Percentiles rank a stretch among this genome's conserved stretches.
Evolutionary conservation across 2,797 vertebrate genomes (phyloP).

Genomic region (Coracias cyanogaster): DNA sequence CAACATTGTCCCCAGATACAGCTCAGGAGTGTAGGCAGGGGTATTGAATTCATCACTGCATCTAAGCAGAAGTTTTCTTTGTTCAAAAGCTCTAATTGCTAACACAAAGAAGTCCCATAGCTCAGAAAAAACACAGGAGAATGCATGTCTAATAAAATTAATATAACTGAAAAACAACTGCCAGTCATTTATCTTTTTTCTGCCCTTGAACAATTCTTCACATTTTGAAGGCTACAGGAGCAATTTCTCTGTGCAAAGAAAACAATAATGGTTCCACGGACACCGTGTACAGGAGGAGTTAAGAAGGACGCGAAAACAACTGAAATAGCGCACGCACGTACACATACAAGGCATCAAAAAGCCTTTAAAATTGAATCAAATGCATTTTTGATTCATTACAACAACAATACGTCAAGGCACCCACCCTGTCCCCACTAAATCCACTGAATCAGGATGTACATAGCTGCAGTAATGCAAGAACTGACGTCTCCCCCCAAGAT

Average conservation of each 20-base stretch:
- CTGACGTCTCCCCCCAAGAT: background rate
- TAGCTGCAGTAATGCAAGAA: background rate
- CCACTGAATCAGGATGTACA: background rate
- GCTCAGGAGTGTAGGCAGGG: background rate
- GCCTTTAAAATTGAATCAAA: constrained; percentile 7
- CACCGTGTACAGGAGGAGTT: background rate
- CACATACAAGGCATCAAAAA: background rate
- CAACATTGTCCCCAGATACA: background rate
- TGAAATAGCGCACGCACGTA: rapidly evolving
- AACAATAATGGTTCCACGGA: background rate
- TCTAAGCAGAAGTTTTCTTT: constrained; percentile 34
- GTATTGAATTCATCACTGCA: constrained; percentile 24
- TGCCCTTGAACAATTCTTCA: constrained; percentile 52
- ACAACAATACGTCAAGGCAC: background rate
- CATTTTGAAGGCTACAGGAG: constrained; percentile 22
- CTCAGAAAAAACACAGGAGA: constrained; percentile 21
- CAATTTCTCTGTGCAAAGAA: background rate
- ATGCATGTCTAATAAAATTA: constrained; percentile 55
- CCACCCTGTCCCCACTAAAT: background rate
- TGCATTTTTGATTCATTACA: background rate
- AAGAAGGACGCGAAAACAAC: background rate
- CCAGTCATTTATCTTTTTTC: constrained; percentile 44
- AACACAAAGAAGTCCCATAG: constrained; percentile 30
- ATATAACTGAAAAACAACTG: constrained; percentile 44
- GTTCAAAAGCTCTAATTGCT: constrained; percentile 46